Conservation (phyloP, 2,888 invertebrate species). For the Anorthoa munda region DNA sequence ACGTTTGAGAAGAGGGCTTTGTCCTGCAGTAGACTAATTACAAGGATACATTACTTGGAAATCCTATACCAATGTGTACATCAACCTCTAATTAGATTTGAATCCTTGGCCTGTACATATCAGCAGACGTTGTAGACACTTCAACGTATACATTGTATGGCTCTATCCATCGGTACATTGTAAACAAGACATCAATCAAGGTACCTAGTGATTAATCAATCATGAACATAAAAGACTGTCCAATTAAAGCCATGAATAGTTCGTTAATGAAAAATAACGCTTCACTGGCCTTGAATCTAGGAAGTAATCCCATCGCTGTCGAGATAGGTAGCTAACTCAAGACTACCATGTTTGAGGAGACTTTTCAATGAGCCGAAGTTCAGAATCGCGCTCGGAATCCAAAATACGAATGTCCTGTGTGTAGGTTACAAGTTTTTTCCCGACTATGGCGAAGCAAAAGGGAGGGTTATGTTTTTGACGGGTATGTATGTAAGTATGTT, state of each 20-base stretch:
- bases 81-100: slow-evolving; percentile 34
- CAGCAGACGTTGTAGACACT: slow-evolving; percentile 10
- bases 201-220: slow-evolving; percentile 36
- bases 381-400: background rate
- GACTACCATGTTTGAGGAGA: background rate
- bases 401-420: no score
- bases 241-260: slow-evolving; percentile 35
- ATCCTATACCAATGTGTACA: slow-evolving; percentile 8
- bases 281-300: slow-evolving; percentile 32
- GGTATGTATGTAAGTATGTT: no score
- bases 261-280: slow-evolving; percentile 33
- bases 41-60: background rate
- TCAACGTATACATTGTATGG: background rate
- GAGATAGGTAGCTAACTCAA: background rate
- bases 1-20: background rate
- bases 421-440: no score
- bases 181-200: slow-evolving; percentile 48
- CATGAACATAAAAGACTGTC: slow-evolving; percentile 41
- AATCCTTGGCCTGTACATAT: slow-evolving; percentile 34
- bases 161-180: slow-evolving; percentile 16
- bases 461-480: no score
- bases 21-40: background rate
- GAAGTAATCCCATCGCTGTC: background rate
- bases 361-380: background rate
- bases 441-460: no score